Percentiles rank a stretch among this genome's conserved stretches.
Conservation (phyloP, 2,113 vertebrate genomes). For the Delphinus delphis region DNA sequence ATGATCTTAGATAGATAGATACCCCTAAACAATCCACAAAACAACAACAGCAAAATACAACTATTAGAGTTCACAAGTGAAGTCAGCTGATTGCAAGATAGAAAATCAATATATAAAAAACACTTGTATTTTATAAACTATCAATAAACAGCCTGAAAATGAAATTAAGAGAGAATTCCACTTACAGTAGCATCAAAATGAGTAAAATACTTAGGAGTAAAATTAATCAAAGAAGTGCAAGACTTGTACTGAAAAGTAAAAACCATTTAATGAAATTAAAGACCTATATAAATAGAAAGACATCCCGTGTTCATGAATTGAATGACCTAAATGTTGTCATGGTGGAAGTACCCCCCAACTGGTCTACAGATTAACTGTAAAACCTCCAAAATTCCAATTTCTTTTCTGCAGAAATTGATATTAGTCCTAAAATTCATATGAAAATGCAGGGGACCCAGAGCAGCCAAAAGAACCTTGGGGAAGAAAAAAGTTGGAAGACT, state of each 20-base stretch:
- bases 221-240: neutral
- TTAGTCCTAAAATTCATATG: neutral
- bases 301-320: neutral
- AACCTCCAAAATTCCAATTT: neutral
- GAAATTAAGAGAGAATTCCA: neutral
- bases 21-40: neutral
- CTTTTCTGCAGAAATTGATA: neutral
- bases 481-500: neutral
- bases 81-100: neutral
- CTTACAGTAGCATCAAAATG: neutral
- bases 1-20: neutral
- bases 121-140: neutral
- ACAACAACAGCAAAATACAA: neutral
- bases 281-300: neutral
- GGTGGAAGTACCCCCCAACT: neutral
- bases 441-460: neutral
- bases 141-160: neutral
- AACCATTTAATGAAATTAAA: neutral
- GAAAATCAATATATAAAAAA: neutral
- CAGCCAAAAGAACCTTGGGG: neutral
- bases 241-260: neutral
- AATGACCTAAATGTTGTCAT: neutral
- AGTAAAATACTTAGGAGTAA: neutral
- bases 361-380: neutral
- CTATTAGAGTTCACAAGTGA: neutral